Evolutionary conservation across 92 coral and sea anemone genomes (phyloP).

Genomic region (Scolanthus callimorphus): DNA sequence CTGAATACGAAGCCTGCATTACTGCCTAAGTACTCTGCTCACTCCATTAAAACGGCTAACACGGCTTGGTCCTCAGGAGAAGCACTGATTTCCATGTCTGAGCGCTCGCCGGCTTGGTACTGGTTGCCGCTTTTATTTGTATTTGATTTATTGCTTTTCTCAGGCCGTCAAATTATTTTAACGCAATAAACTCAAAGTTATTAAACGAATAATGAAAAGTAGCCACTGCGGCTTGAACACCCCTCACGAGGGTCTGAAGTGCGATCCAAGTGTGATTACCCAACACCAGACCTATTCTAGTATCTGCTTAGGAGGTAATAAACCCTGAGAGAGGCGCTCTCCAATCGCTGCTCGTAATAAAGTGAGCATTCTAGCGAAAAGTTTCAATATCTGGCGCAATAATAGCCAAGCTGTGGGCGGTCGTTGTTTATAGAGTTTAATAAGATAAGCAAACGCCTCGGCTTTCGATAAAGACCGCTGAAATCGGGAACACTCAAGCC

Average conservation of each 20-base stretch:
- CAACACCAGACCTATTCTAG: no score
- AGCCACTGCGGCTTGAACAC: not conserved
- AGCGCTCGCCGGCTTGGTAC: constrained; percentile 35
- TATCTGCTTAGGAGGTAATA: no score
- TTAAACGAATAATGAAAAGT: constrained; percentile 20
- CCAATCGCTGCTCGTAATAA: constrained; percentile 16
- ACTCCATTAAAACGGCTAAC: constrained; percentile 1
- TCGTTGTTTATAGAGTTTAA: constrained; percentile 96
- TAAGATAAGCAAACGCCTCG: constrained; percentile 92
- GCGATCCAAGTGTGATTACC: no score
- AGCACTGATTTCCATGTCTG: constrained; percentile 28
- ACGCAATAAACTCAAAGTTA: constrained; percentile 68
- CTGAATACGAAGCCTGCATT: not conserved
- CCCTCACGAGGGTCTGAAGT: not conserved
- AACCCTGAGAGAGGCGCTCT: not conserved
- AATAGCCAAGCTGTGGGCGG: constrained; percentile 95
- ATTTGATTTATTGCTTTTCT: constrained; percentile 77
- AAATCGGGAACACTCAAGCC: constrained; percentile 56
- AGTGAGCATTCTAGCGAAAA: constrained; percentile 39
- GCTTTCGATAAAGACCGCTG: constrained; percentile 65
- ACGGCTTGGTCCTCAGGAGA: not conserved
- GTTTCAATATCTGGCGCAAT: constrained; percentile 92
- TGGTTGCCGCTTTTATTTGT: constrained; percentile 61
- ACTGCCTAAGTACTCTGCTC: constrained; percentile 4
- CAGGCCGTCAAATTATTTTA: constrained; percentile 65